Percentiles rank a stretch among this genome's conserved stretches.
These are phyloP conservation scores for Amphibalanus amphitrite DNA, from an alignment of 1,140 invertebrate genomes.

Conservation along the genomic window DNA sequence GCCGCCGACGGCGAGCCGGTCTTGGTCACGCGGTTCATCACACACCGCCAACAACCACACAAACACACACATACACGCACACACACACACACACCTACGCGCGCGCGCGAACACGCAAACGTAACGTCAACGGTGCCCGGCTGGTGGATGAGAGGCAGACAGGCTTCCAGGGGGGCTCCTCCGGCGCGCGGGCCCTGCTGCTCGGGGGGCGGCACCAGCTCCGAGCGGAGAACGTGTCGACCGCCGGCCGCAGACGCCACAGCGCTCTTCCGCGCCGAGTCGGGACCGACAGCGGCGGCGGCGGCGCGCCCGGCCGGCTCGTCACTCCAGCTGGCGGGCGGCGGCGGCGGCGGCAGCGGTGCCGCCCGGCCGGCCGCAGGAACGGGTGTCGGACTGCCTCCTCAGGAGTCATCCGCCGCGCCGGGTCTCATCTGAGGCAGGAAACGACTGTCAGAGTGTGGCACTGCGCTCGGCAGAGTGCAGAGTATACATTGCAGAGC, in stretches of 20 bases:
- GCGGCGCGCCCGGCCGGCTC: background rate
- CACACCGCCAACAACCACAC: no score
- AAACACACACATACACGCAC: no score
- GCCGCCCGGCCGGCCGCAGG: background rate
- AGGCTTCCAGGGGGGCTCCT: background rate
- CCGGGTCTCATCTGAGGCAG: constrained; percentile 74
- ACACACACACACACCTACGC: no score
- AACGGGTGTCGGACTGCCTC: constrained; percentile 42
- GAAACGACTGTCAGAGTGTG: no score
- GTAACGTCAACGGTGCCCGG: no score
- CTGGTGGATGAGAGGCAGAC: background rate
- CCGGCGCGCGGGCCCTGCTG: no score
- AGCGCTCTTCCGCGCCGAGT: background rate
- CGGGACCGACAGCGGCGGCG: no score
- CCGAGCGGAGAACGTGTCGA: background rate
- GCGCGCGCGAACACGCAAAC: background rate
- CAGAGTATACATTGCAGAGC: no score
- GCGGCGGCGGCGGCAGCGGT: no score
- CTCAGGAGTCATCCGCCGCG: constrained; percentile 75
- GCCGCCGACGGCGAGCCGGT: background rate
- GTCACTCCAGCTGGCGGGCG: background rate
- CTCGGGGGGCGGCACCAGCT: background rate
- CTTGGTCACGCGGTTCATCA: background rate
- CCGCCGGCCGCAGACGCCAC: no score
- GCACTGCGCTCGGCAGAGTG: no score